Evolutionary conservation across 92 coral and sea anemone species (phyloP).

Genomic region (Muricea muricata): DNA sequence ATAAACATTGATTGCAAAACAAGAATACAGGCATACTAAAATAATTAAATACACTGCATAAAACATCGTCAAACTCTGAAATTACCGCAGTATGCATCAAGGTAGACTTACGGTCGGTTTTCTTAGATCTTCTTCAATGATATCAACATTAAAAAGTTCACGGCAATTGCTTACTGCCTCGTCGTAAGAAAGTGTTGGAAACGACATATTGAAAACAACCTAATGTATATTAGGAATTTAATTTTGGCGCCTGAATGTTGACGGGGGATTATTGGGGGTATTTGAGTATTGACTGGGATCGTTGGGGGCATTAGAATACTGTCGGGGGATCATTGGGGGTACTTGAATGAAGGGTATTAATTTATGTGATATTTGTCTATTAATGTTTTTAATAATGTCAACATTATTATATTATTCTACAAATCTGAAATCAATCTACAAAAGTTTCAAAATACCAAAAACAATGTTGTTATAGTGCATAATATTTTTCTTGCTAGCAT

Average conservation of each 20-base stretch:
- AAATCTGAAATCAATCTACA: no score
- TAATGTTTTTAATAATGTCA: no score
- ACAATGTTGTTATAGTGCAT: neutral
- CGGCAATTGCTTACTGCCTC: neutral
- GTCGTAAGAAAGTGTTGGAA: neutral
- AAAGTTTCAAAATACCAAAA: neutral
- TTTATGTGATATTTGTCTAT: no score
- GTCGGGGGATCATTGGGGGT: no score
- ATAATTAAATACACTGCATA: neutral
- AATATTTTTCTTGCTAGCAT: neutral
- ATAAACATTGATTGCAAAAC: no score
- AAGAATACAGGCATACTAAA: no score
- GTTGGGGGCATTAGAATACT: no score
- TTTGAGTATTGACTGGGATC: no score
- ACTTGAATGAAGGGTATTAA: no score
- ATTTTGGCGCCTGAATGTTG: constrained; percentile 18
- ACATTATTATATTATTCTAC: no score
- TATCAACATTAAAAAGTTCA: neutral
- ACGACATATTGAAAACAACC: neutral
- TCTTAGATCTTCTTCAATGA: constrained; percentile 3
- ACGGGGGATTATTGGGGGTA: no score
- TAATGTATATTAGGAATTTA: neutral
- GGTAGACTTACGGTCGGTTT: constrained; percentile 9
- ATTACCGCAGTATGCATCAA: neutral
- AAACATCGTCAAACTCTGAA: neutral